Evolutionary conservation across 1,140 invertebrate genomes (phyloP).

Genomic region (Drosophila chauvacae): DNA sequence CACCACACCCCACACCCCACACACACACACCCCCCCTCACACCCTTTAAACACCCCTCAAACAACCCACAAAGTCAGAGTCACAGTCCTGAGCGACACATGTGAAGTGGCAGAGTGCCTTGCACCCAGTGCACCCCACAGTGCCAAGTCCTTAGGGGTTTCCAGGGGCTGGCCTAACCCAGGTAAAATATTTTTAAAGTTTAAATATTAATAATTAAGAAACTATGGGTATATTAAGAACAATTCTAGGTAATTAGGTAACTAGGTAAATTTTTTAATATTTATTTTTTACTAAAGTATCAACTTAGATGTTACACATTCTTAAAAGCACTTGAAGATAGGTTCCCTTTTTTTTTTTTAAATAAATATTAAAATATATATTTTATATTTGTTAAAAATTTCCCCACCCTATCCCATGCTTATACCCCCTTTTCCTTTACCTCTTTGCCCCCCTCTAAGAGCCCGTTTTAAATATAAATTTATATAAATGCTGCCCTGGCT

Average conservation of each 20-base stretch:
- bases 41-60: neutral
- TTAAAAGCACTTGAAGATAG: neutral
- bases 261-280: neutral
- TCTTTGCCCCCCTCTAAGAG: neutral
- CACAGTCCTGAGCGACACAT: constrained; percentile 37
- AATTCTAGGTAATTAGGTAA: no score
- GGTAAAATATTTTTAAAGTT: neutral
- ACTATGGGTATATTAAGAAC: neutral
- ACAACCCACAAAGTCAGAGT: constrained; percentile 13
- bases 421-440: no score
- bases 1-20: neutral
- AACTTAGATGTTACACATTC: neutral
- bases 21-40: neutral
- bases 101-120: constrained; percentile 26
- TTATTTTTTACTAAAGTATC: neutral
- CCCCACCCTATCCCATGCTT: neutral
- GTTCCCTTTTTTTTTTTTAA: neutral
- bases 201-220: neutral
- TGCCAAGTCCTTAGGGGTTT: neutral
- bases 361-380: neutral
- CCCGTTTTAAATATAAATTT: constrained; percentile 58
- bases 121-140: constrained; percentile 3
- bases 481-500: constrained; percentile 53
- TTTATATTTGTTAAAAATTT: no score
- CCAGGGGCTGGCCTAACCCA: neutral